These are phyloP conservation scores for Burhinus oedicnemus DNA, from an alignment of 2,113 vertebrate species.

Conservation along the genomic window DNA sequence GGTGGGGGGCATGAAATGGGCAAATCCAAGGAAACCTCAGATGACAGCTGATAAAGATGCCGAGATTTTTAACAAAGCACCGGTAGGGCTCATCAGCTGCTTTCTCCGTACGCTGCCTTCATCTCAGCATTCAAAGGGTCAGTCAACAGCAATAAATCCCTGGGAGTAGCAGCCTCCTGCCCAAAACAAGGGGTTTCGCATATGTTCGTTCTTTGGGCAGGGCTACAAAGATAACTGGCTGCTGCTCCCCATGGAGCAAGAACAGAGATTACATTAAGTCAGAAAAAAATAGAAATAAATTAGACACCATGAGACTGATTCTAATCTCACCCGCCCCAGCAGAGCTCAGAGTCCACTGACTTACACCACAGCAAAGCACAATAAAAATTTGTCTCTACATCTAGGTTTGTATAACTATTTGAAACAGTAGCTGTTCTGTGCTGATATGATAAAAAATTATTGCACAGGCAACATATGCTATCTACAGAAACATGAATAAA, in stretches of 20 bases:
- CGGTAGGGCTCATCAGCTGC: neutral
- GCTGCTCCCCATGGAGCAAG: neutral
- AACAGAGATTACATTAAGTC: slow-evolving; percentile 39
- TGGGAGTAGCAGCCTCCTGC: neutral
- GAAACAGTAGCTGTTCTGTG: slow-evolving; percentile 36
- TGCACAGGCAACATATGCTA: slow-evolving; percentile 64
- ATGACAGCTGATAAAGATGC: neutral
- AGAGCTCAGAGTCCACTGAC: slow-evolving; percentile 17
- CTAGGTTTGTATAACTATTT: slow-evolving; percentile 50
- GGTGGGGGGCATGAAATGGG: neutral
- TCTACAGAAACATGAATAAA: slow-evolving; percentile 73
- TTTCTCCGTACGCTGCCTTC: neutral
- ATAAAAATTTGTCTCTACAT: slow-evolving; percentile 40
- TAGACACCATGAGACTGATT: slow-evolving; percentile 37
- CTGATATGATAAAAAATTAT: slow-evolving; percentile 55
- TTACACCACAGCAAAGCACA: slow-evolving; percentile 37
- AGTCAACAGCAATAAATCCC: neutral
- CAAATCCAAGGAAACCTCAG: neutral
- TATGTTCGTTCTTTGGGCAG: neutral
- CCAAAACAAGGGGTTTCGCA: neutral
- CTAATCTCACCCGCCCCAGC: slow-evolving; percentile 36
- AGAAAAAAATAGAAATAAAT: slow-evolving; percentile 56
- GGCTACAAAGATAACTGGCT: slow-evolving; percentile 32
- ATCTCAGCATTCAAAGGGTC: slow-evolving; percentile 3
- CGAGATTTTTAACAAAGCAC: neutral